phyloP scores from a whole-genome alignment of 2,113 vertebrate genomes.

The Lagopus muta region DNA sequence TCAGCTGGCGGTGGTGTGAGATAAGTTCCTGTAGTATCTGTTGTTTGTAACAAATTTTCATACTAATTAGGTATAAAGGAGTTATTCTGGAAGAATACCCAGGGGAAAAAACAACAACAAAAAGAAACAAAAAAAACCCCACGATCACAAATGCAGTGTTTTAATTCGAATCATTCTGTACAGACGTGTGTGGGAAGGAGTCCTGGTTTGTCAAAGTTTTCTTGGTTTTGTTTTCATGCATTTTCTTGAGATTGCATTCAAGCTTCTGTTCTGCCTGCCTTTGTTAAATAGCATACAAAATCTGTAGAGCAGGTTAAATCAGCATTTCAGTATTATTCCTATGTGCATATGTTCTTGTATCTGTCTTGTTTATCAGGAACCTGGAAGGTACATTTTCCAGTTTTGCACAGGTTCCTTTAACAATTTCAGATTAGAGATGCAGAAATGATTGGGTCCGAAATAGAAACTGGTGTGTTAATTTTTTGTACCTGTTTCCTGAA shows the following conservation, averaged over 20 bases:
- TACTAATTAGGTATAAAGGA: background rate
- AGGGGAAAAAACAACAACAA: background rate
- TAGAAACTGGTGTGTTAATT: background rate
- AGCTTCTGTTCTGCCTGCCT: background rate
- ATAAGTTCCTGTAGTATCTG: background rate
- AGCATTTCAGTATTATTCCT: background rate
- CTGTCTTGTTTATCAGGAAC: background rate
- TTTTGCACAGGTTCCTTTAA: background rate
- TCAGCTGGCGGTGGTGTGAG: background rate
- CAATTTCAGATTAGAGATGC: background rate
- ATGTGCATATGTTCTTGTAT: background rate
- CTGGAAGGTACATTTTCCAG: background rate
- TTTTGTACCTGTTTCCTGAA: background rate
- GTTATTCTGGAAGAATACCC: background rate
- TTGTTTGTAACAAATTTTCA: background rate
- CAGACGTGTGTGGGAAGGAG: background rate
- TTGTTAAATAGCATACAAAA: background rate
- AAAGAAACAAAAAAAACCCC: background rate
- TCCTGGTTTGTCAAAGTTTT: background rate
- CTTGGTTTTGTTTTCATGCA: background rate
- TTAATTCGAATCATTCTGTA: background rate
- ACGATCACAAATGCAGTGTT: background rate
- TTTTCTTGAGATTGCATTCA: background rate
- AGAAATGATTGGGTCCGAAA: background rate
- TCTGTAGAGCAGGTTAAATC: background rate